Evolutionary conservation across 2,113 vertebrate species (phyloP), one percentile per base, ranked within the genome.

Genomic region (Ameiurus melas): DNA sequence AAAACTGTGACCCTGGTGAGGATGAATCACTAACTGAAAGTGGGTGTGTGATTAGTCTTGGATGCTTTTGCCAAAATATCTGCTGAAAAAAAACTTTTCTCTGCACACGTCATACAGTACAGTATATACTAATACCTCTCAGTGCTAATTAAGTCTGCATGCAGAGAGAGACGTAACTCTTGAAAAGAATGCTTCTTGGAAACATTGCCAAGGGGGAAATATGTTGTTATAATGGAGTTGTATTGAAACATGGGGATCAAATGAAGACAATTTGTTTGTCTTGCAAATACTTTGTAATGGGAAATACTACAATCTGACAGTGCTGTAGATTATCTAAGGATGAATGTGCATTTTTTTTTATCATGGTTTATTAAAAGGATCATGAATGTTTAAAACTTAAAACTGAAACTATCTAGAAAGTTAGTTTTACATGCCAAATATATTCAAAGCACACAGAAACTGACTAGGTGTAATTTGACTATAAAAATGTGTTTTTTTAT

Each of bases 41-140:
- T 8, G 25, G 16, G 47, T 14, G 25, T 53, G 75, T 78, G 27
- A 55, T 55, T 30, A 80, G 7, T 57, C 16, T 30, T 87, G 85
- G 47, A 73, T 71, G 19, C 30, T 43, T 66, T 82, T 43, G 66
- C 30, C 30, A 82, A 55, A 90, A 53, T 83, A 53, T 85, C 36
- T 62, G 64, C 83, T 73, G 33, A 81, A 81, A 73, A 75, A 22
- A 2, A 25, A 80, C 36, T 27, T 86, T 77, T 86, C 43, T 55
- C 70, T 55, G 60, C 16, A 33, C 19, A 39, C 25, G 39, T 62
- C 36, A 88, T 60, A 17, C 43, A 70, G 10, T 51, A 33, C 57
- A 70, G 10, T 55, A 10, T 53, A 71, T 68, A 16, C 64, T 47
- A 16, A 30, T 33, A 17, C 12, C 16, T 71, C n/a, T 17, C 47